Conservation (phyloP, 2,888 invertebrate species). For the Drosophila meridiana region DNA sequence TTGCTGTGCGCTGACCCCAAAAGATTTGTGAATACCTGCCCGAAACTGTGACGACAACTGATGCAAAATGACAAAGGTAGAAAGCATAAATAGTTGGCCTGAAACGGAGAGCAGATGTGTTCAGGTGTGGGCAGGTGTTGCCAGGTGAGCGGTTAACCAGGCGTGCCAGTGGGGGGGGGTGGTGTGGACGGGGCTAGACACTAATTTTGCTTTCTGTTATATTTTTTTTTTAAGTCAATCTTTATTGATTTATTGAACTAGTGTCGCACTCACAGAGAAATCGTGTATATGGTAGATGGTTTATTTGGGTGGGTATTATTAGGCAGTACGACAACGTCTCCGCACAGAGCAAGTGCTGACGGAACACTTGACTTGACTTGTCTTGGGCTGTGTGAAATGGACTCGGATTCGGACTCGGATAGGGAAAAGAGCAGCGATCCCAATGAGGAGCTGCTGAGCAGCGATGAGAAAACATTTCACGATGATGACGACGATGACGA, state of each 20-base stretch:
- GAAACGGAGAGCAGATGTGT: neutral
- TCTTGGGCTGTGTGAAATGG: constrained; percentile 29
- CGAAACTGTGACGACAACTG: constrained; percentile 9
- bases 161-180: neutral
- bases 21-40: constrained; percentile 19
- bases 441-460: constrained; percentile 67
- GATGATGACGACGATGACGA: constrained; percentile 54
- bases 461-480: constrained; percentile 68
- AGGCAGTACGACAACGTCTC: constrained; percentile 33
- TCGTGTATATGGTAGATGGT: constrained; percentile 19
- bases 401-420: constrained; percentile 63
- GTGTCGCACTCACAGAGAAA: constrained; percentile 5
- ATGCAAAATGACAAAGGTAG: constrained; percentile 4
- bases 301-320: constrained; percentile 28
- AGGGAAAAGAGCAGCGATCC: constrained; percentile 74
- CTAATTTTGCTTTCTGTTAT: constrained; percentile 47
- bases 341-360: constrained; percentile 35
- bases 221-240: constrained; percentile 60
- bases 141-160: constrained; percentile 2
- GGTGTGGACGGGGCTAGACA: neutral
- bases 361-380: constrained; percentile 1
- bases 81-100: constrained; percentile 40
- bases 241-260: constrained; percentile 71
- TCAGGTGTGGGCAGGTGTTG: neutral
- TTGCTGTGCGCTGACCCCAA: constrained; percentile 50